phyloP scores from a whole-genome alignment of 2,113 vertebrate species.

The Setophaga coronata region DNA sequence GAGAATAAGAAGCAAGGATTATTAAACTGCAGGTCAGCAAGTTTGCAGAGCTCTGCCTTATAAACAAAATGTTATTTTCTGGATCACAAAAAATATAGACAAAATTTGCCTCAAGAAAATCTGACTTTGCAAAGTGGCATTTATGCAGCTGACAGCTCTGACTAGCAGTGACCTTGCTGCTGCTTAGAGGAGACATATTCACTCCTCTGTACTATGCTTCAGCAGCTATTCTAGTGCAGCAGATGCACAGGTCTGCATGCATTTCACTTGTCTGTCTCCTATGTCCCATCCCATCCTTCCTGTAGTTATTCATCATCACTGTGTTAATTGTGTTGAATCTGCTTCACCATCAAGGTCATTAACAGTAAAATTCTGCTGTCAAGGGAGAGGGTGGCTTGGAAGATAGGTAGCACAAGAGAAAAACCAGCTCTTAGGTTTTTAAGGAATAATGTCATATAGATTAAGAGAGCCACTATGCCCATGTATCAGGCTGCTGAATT shows the following conservation, averaged over 20 bases:
- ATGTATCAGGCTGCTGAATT: background rate
- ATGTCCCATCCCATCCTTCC: constrained; percentile 3
- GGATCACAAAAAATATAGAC: background rate
- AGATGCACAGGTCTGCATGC: background rate
- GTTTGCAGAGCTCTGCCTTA: background rate
- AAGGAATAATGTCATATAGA: background rate
- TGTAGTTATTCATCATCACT: constrained; percentile 30
- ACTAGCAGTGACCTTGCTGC: constrained; percentile 36
- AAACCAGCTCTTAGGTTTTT: background rate
- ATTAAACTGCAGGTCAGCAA: background rate
- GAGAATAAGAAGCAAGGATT: background rate
- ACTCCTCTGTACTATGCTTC: background rate
- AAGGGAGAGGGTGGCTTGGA: background rate
- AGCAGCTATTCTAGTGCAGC: background rate
- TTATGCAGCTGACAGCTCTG: background rate
- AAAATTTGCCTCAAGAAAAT: background rate
- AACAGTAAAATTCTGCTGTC: background rate
- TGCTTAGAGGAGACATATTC: background rate
- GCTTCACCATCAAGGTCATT: constrained; percentile 30
- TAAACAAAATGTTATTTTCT: background rate
- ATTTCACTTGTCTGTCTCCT: constrained; percentile 19
- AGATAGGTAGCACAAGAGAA: background rate
- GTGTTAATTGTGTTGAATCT: constrained; percentile 25
- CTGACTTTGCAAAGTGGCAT: background rate
- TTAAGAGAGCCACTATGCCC: background rate